These are phyloP conservation scores for Amblyraja radiata DNA, from an alignment of 2,797 vertebrate species.

Conservation along the genomic window DNA sequence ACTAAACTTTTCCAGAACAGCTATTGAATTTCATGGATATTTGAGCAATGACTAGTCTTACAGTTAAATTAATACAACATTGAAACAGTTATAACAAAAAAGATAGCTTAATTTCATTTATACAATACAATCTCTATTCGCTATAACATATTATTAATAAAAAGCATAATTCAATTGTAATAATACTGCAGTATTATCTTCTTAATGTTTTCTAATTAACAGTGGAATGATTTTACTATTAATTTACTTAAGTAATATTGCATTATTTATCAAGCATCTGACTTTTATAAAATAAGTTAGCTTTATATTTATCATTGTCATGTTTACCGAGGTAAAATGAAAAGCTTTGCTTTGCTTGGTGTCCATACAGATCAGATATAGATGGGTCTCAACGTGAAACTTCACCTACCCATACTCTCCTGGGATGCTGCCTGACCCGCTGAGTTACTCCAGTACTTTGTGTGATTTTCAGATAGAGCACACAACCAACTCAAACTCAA, in stretches of 20 bases:
- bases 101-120: neutral
- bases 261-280: neutral
- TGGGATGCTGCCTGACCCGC: no score
- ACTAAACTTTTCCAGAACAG: no score
- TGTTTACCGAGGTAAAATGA: no score
- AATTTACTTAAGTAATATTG: neutral
- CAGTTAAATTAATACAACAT: neutral
- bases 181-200: neutral
- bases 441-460: no score
- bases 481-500: no score
- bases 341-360: no score
- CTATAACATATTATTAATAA: neutral
- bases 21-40: neutral
- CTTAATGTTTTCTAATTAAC: neutral
- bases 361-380: no score
- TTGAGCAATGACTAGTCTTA: neutral
- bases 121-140: neutral
- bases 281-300: neutral
- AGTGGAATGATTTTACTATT: neutral
- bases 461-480: no score
- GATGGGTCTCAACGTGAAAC: no score
- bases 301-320: no score
- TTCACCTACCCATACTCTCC: no score
- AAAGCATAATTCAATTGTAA: neutral
- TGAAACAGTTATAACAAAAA: neutral